Evolutionary conservation across 1,140 invertebrate genomes (phyloP), one percentile per base, ranked within the genome.

Genomic region (Holcopasites calliopsidis): DNA sequence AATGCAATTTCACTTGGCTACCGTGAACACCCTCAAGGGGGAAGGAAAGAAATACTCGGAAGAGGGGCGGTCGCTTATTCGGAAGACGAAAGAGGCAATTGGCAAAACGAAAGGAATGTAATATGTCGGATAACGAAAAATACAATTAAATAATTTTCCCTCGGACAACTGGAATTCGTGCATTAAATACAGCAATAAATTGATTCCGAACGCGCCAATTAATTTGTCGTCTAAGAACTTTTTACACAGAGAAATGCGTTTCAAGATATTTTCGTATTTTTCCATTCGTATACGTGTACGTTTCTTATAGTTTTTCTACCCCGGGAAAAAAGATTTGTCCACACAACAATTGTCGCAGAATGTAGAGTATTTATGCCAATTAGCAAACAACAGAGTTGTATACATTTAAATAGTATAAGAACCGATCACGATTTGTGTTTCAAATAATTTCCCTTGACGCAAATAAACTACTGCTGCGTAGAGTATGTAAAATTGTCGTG

Each of bases 311-410:
- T 64, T 74, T 76, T 76, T 66, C 42, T 74, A 78, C 58, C 72
- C 62, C 40, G 47, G 49, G 60, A 69, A 44, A 44, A 44, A 18
- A 77, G 80, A 81, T 78, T 79, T 85, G 70, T 85, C 85, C 85
- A 88, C 73, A 86, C 78, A 88, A 90, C 84, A 90, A 84, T 89
- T 90, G 88, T 90, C 85, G 87, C 85, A 86, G 89, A 88, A 91
- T 88, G 86, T 86, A 86, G 85, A 89, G 79, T 91, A 91, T 91
- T 90, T 91, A 90, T 89, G 88, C 88, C 87, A 90, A 91, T 90
- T 89, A 90, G 87, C 85, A 87, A 88, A 89, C 85, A 89, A 89
- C 87, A 89, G 84, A 91, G 87, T 88, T 88, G 87, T 90, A 90
- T 88, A 91, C 90, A 91, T 90, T 86, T 89, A 89, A 79, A 90